Conservation (phyloP, 2,797 vertebrate species). For the Perodicticus potto region DNA sequence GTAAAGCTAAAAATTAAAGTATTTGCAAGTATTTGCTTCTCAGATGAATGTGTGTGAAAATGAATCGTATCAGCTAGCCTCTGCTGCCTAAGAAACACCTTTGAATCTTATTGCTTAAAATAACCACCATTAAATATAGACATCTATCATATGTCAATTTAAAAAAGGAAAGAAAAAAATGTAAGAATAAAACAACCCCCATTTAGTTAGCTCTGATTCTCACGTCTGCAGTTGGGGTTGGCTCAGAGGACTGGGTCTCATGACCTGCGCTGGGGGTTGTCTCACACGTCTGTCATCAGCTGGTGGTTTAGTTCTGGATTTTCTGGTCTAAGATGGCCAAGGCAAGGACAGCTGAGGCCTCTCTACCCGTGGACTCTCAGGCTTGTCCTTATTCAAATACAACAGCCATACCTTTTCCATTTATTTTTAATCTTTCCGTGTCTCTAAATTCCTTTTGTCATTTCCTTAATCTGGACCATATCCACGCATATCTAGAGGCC, state of each 20-base stretch:
- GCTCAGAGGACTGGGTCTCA: neutral
- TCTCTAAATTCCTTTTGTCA: constrained; percentile 7
- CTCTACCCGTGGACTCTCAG: neutral
- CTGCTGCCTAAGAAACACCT: neutral
- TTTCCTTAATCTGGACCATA: neutral
- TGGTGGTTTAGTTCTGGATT: neutral
- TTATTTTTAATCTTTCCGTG: neutral
- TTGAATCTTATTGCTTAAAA: neutral
- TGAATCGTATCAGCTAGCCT: neutral
- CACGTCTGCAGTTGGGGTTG: neutral
- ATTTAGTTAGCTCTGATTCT: neutral
- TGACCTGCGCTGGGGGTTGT: neutral
- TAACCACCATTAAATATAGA: neutral
- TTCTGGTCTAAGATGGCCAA: neutral
- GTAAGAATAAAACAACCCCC: neutral
- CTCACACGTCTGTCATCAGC: neutral
- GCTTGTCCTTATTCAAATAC: neutral
- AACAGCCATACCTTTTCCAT: neutral
- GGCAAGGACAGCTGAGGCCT: no score
- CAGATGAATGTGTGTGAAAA: neutral
- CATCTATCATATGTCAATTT: neutral
- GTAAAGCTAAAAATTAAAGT: neutral
- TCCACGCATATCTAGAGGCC: neutral
- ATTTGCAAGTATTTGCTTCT: constrained; percentile 5
- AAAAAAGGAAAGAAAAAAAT: neutral